Percentiles rank a stretch among this genome's conserved stretches.
Conservation (phyloP, 1,140 invertebrate species). For the Caenorhabditis tropicalis region DNA sequence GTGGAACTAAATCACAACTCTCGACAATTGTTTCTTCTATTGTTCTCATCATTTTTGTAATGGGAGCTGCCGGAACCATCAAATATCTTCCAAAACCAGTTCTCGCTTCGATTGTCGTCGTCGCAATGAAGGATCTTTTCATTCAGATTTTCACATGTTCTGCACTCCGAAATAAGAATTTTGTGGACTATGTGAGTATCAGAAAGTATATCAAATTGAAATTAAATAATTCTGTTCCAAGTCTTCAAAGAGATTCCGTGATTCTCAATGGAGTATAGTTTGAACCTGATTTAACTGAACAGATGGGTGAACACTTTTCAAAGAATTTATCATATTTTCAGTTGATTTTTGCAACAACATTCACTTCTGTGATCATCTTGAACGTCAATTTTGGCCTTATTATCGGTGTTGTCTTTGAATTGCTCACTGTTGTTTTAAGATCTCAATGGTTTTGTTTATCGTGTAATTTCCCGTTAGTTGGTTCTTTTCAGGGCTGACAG, state of each 20-base stretch:
- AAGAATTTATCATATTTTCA: too few species aligned
- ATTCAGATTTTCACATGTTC: slow-evolving; percentile 72
- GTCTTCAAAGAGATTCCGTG: too few species aligned
- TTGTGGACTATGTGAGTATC: slow-evolving; percentile 74
- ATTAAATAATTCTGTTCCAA: too few species aligned
- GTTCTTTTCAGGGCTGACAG: slow-evolving; percentile 55
- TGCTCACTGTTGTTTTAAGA: slow-evolving; percentile 73
- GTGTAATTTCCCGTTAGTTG: neutral
- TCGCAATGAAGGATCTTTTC: slow-evolving; percentile 74
- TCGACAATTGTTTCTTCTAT: slow-evolving; percentile 72
- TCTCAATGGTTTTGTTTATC: slow-evolving; percentile 70
- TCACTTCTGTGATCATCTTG: slow-evolving; percentile 73
- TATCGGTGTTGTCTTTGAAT: slow-evolving; percentile 73
- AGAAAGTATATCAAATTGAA: too few species aligned
- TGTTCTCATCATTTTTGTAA: slow-evolving; percentile 73
- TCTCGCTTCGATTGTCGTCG: slow-evolving; percentile 73
- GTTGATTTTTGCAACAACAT: slow-evolving; percentile 74
- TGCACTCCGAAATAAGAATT: slow-evolving; percentile 72
- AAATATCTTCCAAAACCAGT: slow-evolving; percentile 73
- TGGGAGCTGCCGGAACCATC: slow-evolving; percentile 73
- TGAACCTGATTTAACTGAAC: too few species aligned
- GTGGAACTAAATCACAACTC: slow-evolving; percentile 73
- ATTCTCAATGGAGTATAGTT: too few species aligned
- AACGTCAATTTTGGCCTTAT: slow-evolving; percentile 74
- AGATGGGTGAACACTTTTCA: too few species aligned